Base-by-base conservation (phyloP, 2,797 vertebrate species). In the Balearica regulorum region DNA sequence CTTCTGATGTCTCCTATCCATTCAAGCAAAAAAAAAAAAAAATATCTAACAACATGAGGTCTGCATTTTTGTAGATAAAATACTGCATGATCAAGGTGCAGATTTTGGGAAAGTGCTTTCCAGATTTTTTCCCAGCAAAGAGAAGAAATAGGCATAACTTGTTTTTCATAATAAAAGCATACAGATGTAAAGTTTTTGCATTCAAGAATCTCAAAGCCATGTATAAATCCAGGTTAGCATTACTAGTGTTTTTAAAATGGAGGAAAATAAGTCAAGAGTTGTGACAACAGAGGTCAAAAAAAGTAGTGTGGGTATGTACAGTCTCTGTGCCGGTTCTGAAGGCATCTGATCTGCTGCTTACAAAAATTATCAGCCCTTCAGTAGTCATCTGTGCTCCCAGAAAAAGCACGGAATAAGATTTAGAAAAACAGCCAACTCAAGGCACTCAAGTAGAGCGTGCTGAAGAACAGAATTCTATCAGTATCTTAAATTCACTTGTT, bases 61-160 rank as follows among this genome's bases (percentile, higher is more conserved):
- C 87, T 96, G 69, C 9, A 12, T 84, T 94, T 97, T 94, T 89
- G 77, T 83, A 94, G 89, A 92, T 95, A 96, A 95, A 88, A 57
- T 65, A 83, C 35, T 46, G 48, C 43, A 35, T 46, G 73, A 93
- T 79, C 51, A 83, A 76, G 43, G 54, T 92, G 17, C 11, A 55
- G 66, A 70, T 84, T 90, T 81, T 44, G 28, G 69, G 46, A 69
- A 81, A 90, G 51, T 1, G 3, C 29, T 94, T 95, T 89, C 58
- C 41, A 69, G 33, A 28, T 70, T 88, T 9, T 82, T 94, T 79
- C 15, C 18, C 8, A 55, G 41, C 35, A 21, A 90, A 66, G 21
- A 81, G 61, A 69, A 87, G 10, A 89, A 91, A 78, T 12, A 39
- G 16, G 3, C 13, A 4, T 68, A 44, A 86, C 18, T 66, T 81